Evolutionary conservation across 1,140 invertebrate genomes (phyloP).

Genomic region (Alviniconcha marisindica): DNA sequence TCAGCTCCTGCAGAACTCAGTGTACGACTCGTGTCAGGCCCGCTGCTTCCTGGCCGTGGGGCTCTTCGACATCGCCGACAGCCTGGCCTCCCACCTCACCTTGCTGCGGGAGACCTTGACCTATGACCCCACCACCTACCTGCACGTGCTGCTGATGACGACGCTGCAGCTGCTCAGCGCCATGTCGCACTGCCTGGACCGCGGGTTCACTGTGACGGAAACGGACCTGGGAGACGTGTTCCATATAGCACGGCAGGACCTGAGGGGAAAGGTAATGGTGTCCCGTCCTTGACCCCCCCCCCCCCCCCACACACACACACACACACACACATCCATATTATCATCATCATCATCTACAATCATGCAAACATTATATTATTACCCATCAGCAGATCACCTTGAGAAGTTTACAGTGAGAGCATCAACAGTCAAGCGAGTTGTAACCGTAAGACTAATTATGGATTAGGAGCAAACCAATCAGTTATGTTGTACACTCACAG

Average conservation of each 20-base stretch:
- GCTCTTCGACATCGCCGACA: constrained; percentile 64
- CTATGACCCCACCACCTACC: constrained; percentile 59
- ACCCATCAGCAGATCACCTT: too few species aligned
- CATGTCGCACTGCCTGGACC: constrained; percentile 69
- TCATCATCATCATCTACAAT: too few species aligned
- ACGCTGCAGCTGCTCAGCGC: constrained; percentile 68
- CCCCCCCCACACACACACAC: too few species aligned
- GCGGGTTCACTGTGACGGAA: constrained; percentile 65
- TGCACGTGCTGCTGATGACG: constrained; percentile 60
- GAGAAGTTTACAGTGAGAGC: too few species aligned
- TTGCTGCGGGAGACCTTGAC: constrained; percentile 55
- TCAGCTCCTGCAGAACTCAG: constrained; percentile 64
- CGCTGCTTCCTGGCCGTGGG: constrained; percentile 48
- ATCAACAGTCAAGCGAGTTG: too few species aligned
- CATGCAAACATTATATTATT: too few species aligned
- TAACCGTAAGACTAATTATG: too few species aligned
- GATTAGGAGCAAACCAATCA: too few species aligned
- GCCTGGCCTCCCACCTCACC: constrained; percentile 60
- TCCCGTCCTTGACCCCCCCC: too few species aligned
- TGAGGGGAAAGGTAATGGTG: constrained; percentile 64
- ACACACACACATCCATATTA: too few species aligned
- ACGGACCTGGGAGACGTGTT: constrained; percentile 66
- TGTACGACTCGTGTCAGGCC: constrained; percentile 58
- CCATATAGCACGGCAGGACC: constrained; percentile 58
- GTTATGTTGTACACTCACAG: too few species aligned